Evolutionary conservation across 2,888 invertebrate species (phyloP).

Genomic region (Oscheius sp.): DNA sequence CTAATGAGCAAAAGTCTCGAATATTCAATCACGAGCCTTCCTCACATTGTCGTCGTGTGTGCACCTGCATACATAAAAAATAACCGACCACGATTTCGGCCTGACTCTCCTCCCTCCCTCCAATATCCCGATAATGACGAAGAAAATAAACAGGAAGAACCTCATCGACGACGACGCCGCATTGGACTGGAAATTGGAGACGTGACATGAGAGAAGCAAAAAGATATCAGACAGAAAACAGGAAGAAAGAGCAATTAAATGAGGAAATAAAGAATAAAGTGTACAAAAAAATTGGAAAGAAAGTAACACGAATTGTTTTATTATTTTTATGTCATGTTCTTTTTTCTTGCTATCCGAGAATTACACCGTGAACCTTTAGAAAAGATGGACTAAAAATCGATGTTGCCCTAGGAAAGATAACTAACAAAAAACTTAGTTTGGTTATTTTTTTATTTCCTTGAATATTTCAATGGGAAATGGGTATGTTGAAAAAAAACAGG

Average conservation of each 20-base stretch:
- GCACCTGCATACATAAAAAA: neutral
- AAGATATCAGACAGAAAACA: neutral
- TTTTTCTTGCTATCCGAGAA: too few relatives aligned
- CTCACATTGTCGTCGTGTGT: too few relatives aligned
- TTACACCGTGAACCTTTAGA: too few relatives aligned
- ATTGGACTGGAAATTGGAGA: conserved; percentile 12
- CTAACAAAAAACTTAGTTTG: too few relatives aligned
- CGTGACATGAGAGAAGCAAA: neutral
- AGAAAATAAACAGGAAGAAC: conserved; percentile 5
- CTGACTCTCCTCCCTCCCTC: neutral
- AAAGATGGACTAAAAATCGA: too few relatives aligned
- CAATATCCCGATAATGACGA: neutral
- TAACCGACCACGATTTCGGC: conserved; percentile 16
- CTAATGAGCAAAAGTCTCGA: conserved; percentile 1
- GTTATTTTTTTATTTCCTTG: too few relatives aligned
- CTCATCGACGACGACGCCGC: conserved; percentile 24
- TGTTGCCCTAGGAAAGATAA: too few relatives aligned
- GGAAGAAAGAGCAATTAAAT: neutral
- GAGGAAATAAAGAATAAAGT: neutral
- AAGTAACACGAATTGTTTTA: too few relatives aligned
- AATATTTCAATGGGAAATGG: too few relatives aligned
- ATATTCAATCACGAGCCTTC: neutral
- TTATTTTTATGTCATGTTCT: too few relatives aligned
- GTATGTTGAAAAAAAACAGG: too few relatives aligned
- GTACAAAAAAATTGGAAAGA: too few relatives aligned